Percentiles rank a stretch among this genome's conserved stretches.
phyloP scores from a whole-genome alignment of 2,888 invertebrate genomes.

The Tillus elongatus region DNA sequence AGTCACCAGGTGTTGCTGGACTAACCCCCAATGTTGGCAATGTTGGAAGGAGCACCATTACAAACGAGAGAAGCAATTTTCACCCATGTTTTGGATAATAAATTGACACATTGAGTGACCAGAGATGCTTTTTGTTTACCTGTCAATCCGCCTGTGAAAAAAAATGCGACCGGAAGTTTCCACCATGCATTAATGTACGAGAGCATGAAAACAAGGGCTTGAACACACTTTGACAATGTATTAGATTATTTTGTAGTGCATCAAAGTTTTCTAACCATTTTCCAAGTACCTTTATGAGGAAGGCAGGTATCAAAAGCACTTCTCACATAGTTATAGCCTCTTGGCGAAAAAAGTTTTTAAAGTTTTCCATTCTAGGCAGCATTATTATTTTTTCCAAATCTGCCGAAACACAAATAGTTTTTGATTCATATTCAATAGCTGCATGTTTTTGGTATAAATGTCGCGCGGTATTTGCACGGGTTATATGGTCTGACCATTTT shows the following conservation, averaged over 20 bases:
- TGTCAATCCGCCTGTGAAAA: slow-evolving; percentile 19
- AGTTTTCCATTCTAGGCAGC: too few species aligned
- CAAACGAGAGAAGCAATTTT: slow-evolving; percentile 19
- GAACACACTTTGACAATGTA: not conserved
- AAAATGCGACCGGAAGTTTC: slow-evolving; percentile 23
- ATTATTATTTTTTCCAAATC: too few species aligned
- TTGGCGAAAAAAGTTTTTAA: not conserved
- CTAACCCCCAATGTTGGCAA: too few species aligned
- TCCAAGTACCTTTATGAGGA: not conserved
- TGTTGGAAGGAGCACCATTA: slow-evolving; percentile 22
- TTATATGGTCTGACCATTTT: too few species aligned
- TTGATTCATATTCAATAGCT: too few species aligned
- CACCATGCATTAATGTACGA: slow-evolving; percentile 18
- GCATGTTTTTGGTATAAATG: too few species aligned
- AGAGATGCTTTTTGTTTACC: slow-evolving; percentile 19
- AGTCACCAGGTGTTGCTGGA: too few species aligned
- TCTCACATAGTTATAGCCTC: slow-evolving; percentile 1
- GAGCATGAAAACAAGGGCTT: slow-evolving; percentile 19
- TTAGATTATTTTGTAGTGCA: not conserved
- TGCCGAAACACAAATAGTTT: too few species aligned
- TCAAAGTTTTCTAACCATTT: not conserved
- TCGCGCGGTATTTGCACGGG: too few species aligned
- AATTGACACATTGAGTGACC: slow-evolving; percentile 17
- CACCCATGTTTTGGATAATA: slow-evolving; percentile 19
- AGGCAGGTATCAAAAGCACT: not conserved